Evolutionary conservation across 2,888 invertebrate species (phyloP).

Genomic region (Platypus cylindrus): DNA sequence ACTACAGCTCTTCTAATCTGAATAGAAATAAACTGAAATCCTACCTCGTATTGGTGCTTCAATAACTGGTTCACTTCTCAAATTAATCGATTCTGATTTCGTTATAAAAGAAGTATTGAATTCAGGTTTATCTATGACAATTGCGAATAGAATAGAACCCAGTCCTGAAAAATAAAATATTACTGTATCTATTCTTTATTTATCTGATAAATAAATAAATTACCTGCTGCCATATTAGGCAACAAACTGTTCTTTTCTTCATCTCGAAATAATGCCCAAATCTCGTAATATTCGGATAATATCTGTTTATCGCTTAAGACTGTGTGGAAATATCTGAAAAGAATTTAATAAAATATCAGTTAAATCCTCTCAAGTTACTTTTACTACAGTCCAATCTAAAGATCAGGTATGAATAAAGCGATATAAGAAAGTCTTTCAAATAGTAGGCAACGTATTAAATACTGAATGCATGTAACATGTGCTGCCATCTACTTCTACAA

Average conservation of each 20-base stretch:
- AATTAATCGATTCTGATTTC: conserved; percentile 36
- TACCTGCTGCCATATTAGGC: conserved; percentile 78
- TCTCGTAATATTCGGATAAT: conserved; percentile 65
- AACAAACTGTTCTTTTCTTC: conserved; percentile 65
- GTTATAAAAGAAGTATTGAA: conserved; percentile 48
- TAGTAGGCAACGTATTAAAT: too few species aligned
- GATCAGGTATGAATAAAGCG: too few species aligned
- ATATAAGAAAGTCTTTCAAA: too few species aligned
- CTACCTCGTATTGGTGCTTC: conserved; percentile 49
- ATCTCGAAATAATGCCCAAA: conserved; percentile 73
- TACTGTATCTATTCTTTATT: neutral
- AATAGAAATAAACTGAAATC: too few species aligned
- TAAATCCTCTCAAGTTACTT: too few species aligned
- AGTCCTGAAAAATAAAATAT: conserved; percentile 44
- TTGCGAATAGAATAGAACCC: conserved; percentile 82
- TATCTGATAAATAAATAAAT: conserved; percentile 12
- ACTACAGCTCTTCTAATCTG: too few species aligned
- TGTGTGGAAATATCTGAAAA: conserved; percentile 54
- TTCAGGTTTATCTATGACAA: conserved; percentile 78
- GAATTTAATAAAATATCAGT: too few species aligned
- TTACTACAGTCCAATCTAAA: too few species aligned
- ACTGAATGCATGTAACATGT: too few species aligned
- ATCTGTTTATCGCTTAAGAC: conserved; percentile 52
- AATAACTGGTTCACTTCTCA: conserved; percentile 52
- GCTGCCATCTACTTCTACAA: too few species aligned